Conservation (phyloP, 1,140 invertebrate genomes). For the Nasonia vitripennis region DNA sequence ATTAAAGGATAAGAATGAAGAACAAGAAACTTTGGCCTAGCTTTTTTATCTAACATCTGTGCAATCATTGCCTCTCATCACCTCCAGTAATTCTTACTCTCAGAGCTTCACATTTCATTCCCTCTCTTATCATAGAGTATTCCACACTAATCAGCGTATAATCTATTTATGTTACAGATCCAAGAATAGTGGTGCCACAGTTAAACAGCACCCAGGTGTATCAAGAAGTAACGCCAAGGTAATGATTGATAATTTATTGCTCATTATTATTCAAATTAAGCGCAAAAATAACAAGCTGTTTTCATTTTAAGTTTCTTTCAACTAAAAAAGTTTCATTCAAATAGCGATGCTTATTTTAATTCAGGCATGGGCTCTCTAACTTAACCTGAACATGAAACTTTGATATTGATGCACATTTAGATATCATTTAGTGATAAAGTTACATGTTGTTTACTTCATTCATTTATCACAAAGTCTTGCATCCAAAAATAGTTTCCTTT, state of each 20-base stretch:
- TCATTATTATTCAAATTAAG: not conserved
- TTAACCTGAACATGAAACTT: conserved; percentile 25
- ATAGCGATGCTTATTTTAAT: not conserved
- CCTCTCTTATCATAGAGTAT: conserved; percentile 21
- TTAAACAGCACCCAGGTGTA: conserved; percentile 45
- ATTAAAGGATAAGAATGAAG: conserved; percentile 18
- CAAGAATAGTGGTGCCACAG: conserved; percentile 53
- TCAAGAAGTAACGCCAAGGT: conserved; percentile 59
- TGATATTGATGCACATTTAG: not conserved
- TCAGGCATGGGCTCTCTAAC: not conserved
- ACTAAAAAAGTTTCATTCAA: not conserved
- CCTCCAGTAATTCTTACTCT: conserved; percentile 60
- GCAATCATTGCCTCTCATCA: conserved; percentile 64
- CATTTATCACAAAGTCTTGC: not conserved
- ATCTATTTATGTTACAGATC: conserved; percentile 60
- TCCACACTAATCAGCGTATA: conserved; percentile 24
- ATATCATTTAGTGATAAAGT: not conserved
- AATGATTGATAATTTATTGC: conserved; percentile 16
- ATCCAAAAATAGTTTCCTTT: not conserved
- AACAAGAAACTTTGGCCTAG: conserved; percentile 53
- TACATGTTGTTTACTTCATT: not conserved
- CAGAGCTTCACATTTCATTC: conserved; percentile 46
- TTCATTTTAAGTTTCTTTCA: not conserved
- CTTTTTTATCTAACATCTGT: conserved; percentile 52
- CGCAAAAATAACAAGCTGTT: not conserved